A percentile compares a stretch with the other conserved stretches of the same genome.
These are phyloP conservation scores for Drosophila dunni DNA, from an alignment of 1,140 invertebrate species.

Conservation along the genomic window DNA sequence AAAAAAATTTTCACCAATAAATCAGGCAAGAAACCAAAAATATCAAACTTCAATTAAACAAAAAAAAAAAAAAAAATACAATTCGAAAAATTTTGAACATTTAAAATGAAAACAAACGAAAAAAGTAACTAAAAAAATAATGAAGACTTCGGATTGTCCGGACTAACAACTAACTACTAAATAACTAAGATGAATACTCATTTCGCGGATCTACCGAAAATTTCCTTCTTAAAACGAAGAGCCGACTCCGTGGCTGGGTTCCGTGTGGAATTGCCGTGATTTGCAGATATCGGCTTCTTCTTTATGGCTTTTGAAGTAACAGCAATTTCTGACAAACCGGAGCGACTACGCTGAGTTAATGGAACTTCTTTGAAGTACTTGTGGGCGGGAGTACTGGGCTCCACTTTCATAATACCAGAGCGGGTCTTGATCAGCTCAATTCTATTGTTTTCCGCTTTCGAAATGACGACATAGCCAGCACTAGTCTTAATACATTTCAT, in stretches of 20 bases:
- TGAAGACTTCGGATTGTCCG: not conserved
- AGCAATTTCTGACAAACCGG: conserved; percentile 33
- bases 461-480: conserved; percentile 55
- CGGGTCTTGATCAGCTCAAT: conserved; percentile 46
- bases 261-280: not conserved
- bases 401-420: conserved; percentile 64
- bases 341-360: conserved; percentile 36
- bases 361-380: conserved; percentile 67
- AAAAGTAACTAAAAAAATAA: conserved; percentile 1
- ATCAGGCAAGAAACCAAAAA: not conserved
- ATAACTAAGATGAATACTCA: conserved; percentile 9
- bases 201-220: conserved; percentile 29
- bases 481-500: conserved; percentile 51
- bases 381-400: conserved; percentile 62
- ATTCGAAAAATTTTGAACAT: conserved; percentile 11
- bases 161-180: conserved; percentile 1
- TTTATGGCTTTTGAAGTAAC: not conserved
- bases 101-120: conserved; percentile 10
- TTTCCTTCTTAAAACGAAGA: conserved; percentile 58
- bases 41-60: not conserved
- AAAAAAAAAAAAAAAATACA: conserved; percentile 9
- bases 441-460: not conserved
- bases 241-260: conserved; percentile 59
- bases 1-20: no score
- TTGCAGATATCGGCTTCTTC: not conserved